Conservation (phyloP, 2,888 invertebrate species). For the Agonopterix subpropinquella region DNA sequence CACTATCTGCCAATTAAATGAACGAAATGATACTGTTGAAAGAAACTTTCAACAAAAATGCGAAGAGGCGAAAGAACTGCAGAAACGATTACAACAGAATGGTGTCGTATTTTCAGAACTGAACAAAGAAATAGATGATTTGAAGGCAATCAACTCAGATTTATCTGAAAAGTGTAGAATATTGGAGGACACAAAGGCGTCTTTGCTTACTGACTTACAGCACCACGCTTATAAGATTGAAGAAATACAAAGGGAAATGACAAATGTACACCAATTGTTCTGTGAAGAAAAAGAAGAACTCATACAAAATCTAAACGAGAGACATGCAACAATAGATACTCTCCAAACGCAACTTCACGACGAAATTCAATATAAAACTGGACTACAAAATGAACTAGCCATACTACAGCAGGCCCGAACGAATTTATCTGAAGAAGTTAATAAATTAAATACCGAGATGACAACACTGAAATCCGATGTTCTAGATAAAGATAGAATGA, state of each 20-base stretch:
- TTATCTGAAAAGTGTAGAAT: conserved; percentile 28
- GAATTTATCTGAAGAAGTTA: conserved; percentile 21
- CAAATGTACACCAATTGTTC: conserved; percentile 27
- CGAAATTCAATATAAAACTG: conserved; percentile 43
- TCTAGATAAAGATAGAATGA: conserved; percentile 28
- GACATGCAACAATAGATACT: conserved; percentile 32
- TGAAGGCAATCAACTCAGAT: conserved; percentile 23
- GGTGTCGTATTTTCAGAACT: conserved; percentile 26
- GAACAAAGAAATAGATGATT: conserved; percentile 32
- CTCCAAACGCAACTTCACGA: conserved; percentile 43
- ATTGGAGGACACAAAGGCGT: conserved; percentile 30
- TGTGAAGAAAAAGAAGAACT: conserved; percentile 34
- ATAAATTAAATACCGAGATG: conserved; percentile 21
- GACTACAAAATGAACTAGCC: conserved; percentile 32
- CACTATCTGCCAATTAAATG: conserved; percentile 27
- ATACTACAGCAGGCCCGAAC: conserved; percentile 24
- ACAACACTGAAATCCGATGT: conserved; percentile 20
- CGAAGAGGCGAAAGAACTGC: conserved; percentile 31
- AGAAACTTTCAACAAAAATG: conserved; percentile 28
- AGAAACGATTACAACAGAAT: conserved; percentile 27
- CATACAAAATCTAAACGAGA: conserved; percentile 38
- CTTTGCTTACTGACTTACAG: conserved; percentile 31
- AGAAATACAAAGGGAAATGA: conserved; percentile 32
- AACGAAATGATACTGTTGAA: conserved; percentile 25
- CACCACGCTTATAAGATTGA: conserved; percentile 28